These are phyloP conservation scores for Calliopum simillimum DNA, from an alignment of 2,888 invertebrate species.

Conservation along the genomic window DNA sequence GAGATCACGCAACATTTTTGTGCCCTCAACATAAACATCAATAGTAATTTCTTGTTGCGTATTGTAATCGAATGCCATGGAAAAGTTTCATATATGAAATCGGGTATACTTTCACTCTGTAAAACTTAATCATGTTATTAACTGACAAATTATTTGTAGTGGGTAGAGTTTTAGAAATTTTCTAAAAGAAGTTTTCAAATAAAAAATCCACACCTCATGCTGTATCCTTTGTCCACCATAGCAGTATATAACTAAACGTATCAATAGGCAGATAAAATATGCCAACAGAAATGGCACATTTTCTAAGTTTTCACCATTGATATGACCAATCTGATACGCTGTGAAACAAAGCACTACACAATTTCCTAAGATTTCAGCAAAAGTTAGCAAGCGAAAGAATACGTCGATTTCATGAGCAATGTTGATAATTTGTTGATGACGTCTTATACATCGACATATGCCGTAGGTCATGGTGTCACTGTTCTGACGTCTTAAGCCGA, in stretches of 20 bases:
- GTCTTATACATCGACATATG: conserved; percentile 29
- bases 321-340: conserved; percentile 39
- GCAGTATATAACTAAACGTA: conserved; percentile 44
- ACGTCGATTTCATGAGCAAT: conserved; percentile 31
- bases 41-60: conserved; percentile 33
- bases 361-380: conserved; percentile 39
- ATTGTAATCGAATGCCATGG: conserved; percentile 42
- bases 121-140: not conserved
- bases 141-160: no score
- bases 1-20: conserved; percentile 13
- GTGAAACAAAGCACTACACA: conserved; percentile 40
- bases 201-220: conserved; percentile 39
- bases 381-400: conserved; percentile 38
- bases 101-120: conserved; percentile 33
- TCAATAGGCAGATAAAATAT: conserved; percentile 39
- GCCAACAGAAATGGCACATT: conserved; percentile 31
- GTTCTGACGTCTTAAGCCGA: not conserved
- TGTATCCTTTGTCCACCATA: conserved; percentile 43
- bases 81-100: conserved; percentile 39
- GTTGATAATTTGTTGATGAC: conserved; percentile 37
- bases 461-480: conserved; percentile 6
- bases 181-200: no score
- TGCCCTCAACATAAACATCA: conserved; percentile 41
- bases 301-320: conserved; percentile 8
- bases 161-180: no score